phyloP scores from a whole-genome alignment of 2,113 vertebrate species.

The Rissa tridactyla region DNA sequence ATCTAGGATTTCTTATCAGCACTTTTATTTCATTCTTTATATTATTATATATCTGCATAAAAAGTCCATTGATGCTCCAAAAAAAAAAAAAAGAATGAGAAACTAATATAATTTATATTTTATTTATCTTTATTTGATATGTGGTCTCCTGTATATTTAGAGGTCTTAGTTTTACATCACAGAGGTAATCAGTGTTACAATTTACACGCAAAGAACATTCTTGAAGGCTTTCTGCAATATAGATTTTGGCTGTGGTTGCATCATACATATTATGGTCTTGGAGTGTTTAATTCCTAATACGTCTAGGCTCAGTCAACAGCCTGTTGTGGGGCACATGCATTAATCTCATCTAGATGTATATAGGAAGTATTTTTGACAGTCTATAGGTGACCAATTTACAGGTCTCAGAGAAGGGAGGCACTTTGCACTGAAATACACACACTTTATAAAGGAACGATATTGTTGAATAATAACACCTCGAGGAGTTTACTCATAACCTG shows the following conservation, averaged over 20 bases:
- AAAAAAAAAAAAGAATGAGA: background rate
- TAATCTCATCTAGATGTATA: background rate
- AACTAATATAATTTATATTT: background rate
- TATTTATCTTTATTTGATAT: background rate
- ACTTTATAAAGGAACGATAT: background rate
- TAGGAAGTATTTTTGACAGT: background rate
- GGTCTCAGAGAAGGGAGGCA: background rate
- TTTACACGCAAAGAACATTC: background rate
- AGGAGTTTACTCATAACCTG: background rate
- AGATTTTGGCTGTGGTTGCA: background rate
- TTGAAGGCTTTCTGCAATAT: background rate
- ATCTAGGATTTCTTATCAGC: background rate
- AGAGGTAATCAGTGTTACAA: background rate
- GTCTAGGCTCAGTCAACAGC: background rate
- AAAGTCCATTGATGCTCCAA: background rate
- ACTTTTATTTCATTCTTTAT: background rate
- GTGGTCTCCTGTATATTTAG: background rate
- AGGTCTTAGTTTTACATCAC: background rate
- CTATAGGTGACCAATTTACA: background rate
- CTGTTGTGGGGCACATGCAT: accelerated
- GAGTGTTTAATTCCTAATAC: background rate
- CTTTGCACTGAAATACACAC: background rate
- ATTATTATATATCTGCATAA: background rate
- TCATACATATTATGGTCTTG: background rate
- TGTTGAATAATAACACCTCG: background rate